A percentile compares a stretch with the other conserved stretches of the same genome.
Evolutionary conservation across 2,888 invertebrate genomes (phyloP).

Genomic region (Atherix ibis): DNA sequence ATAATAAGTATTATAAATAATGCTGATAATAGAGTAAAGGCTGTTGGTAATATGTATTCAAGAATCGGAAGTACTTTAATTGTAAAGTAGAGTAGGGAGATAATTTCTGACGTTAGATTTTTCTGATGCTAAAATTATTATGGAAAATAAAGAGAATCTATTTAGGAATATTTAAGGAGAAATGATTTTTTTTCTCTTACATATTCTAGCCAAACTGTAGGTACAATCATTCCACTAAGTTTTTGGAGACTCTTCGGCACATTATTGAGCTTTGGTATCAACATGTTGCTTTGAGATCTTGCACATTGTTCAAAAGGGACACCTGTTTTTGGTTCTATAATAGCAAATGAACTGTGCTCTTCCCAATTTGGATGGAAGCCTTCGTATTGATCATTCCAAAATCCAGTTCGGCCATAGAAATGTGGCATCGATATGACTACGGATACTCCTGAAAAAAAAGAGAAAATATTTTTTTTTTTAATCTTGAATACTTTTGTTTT

Average conservation of each 20-base stretch:
- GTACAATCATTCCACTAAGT: constrained; percentile 41
- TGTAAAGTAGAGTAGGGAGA: constrained; percentile 35
- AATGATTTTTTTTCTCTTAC: too few relatives aligned
- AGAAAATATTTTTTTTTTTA: constrained; percentile 1
- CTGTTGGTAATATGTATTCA: too few relatives aligned
- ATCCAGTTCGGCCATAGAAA: constrained; percentile 36
- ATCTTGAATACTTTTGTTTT: too few relatives aligned
- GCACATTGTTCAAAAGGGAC: constrained; percentile 45
- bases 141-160: background rate
- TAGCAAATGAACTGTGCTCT: constrained; percentile 46
- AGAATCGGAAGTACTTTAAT: constrained; percentile 37
- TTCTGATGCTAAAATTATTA: constrained; percentile 37
- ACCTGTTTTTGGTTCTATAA: constrained; percentile 54
- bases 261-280: constrained; percentile 36
- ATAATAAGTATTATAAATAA: too few relatives aligned
- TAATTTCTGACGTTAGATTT: constrained; percentile 37
- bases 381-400: constrained; percentile 36
- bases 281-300: constrained; percentile 46
- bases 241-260: constrained; percentile 34
- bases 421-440: constrained; percentile 56
- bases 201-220: constrained; percentile 54
- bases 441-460: constrained; percentile 42
- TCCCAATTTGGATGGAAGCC: constrained; percentile 42
- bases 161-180: constrained; percentile 4
- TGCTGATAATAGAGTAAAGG: too few relatives aligned